Conservation (phyloP, 2,113 vertebrate species). For the Ardeotis arabs region DNA sequence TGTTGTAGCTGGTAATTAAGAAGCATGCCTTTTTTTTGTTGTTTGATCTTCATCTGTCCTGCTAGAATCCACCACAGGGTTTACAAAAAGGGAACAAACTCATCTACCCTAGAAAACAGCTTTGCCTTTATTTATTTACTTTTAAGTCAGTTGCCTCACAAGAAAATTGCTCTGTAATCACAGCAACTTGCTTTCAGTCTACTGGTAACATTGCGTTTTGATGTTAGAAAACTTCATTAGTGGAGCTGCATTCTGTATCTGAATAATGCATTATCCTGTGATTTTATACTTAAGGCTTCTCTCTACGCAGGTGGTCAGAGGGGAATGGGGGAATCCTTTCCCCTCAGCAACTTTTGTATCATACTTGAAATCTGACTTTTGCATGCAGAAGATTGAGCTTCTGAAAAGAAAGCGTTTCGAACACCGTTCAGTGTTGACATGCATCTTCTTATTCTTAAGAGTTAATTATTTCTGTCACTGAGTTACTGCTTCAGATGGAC, state of each 20-base stretch:
- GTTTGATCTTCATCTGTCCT: background rate
- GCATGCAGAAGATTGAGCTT: background rate
- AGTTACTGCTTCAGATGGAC: background rate
- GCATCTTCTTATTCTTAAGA: background rate
- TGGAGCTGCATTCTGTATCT: background rate
- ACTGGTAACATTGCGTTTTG: background rate
- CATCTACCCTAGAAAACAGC: background rate
- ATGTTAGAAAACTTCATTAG: background rate
- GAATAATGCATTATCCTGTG: background rate
- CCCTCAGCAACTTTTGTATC: background rate
- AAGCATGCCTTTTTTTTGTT: background rate
- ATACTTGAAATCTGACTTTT: background rate
- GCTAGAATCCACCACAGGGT: background rate
- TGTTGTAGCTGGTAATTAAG: background rate
- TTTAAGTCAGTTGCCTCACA: background rate
- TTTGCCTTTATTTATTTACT: background rate
- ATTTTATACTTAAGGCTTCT: background rate
- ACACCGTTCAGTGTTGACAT: background rate
- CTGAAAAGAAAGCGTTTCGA: background rate
- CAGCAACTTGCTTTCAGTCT: background rate
- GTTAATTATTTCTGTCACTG: background rate
- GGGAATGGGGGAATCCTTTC: background rate
- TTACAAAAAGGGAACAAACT: background rate
- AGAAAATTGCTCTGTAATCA: background rate
- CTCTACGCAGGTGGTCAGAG: accelerated